Conservation (phyloP, 2,113 vertebrate species). For the Gobius niger region DNA sequence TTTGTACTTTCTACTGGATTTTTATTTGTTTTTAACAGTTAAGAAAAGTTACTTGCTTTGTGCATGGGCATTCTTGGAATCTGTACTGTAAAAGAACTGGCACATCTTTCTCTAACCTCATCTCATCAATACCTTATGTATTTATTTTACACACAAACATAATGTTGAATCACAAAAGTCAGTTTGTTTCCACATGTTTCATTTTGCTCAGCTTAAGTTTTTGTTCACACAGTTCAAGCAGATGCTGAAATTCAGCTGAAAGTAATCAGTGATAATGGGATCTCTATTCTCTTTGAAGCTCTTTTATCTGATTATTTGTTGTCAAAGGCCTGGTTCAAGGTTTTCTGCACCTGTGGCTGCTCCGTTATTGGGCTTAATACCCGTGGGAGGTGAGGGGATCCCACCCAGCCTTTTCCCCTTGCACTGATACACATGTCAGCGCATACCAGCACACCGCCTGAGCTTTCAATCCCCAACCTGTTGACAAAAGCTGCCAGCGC, state of each 20-base stretch:
- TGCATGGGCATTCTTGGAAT: background rate
- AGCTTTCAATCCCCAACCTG: conserved; percentile 56
- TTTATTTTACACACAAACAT: background rate
- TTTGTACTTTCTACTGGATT: no score
- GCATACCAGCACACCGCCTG: conserved; percentile 56
- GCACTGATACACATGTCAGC: conserved; percentile 62
- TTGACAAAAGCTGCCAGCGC: conserved; percentile 56
- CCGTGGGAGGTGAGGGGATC: conserved; percentile 52
- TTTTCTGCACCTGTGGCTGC: conserved; percentile 49
- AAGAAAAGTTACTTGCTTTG: background rate
- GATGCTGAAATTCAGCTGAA: conserved; percentile 9
- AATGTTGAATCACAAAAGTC: background rate
- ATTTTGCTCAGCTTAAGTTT: background rate
- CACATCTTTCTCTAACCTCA: background rate
- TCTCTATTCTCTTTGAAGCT: conserved; percentile 12
- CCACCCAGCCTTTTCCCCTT: conserved; percentile 33
- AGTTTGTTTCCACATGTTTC: background rate
- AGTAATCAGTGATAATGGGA: conserved; percentile 23
- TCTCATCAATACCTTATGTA: background rate
- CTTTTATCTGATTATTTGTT: conserved; percentile 44
- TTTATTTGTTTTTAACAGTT: background rate
- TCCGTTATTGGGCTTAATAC: conserved; percentile 50
- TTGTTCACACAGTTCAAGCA: background rate
- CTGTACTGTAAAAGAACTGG: background rate
- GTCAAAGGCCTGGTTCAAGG: conserved; percentile 32